Percentiles rank a stretch among this genome's conserved stretches.
Conservation (phyloP, 2,888 invertebrate genomes). For the Melangyna quadrimaculata region DNA sequence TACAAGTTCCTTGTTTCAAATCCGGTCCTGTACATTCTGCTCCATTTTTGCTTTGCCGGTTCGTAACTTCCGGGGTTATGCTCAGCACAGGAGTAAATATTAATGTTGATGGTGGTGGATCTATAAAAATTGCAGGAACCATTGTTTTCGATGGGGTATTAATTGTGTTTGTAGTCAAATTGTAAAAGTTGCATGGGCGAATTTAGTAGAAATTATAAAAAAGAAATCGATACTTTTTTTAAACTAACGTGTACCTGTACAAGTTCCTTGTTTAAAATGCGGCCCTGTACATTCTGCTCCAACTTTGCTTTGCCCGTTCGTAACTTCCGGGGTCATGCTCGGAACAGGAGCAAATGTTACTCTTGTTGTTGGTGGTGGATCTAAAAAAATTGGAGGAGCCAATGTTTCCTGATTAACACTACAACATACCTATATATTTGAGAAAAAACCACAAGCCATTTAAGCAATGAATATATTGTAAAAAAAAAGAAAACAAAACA, state of each 20-base stretch:
- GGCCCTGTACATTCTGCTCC: too few species aligned
- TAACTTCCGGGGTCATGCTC: too few species aligned
- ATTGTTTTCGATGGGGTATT: constrained; percentile 21
- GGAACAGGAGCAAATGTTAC: too few species aligned
- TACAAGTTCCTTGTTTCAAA: constrained; percentile 74
- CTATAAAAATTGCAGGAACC: constrained; percentile 50
- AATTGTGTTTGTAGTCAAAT: constrained; percentile 30
- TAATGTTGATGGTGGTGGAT: not conserved
- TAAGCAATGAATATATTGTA: constrained; percentile 1
- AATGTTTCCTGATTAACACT: constrained; percentile 52
- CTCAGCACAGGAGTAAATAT: constrained; percentile 47
- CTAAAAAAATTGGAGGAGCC: too few species aligned
- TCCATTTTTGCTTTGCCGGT: constrained; percentile 38
- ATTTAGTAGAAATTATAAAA: too few species aligned
- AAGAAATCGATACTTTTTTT: too few species aligned
- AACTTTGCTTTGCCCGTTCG: too few species aligned
- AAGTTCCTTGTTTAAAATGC: too few species aligned
- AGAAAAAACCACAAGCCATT: constrained; percentile 23
- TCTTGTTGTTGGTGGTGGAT: too few species aligned
- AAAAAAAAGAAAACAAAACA: not conserved
- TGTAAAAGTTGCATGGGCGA: too few species aligned
- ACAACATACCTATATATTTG: constrained; percentile 76
- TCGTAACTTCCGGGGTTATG: constrained; percentile 62
- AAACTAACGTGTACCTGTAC: too few species aligned
- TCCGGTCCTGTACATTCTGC: constrained; percentile 75